Evolutionary conservation across 2,888 invertebrate species (phyloP).

Genomic region (Cryptophagus acutangulus): DNA sequence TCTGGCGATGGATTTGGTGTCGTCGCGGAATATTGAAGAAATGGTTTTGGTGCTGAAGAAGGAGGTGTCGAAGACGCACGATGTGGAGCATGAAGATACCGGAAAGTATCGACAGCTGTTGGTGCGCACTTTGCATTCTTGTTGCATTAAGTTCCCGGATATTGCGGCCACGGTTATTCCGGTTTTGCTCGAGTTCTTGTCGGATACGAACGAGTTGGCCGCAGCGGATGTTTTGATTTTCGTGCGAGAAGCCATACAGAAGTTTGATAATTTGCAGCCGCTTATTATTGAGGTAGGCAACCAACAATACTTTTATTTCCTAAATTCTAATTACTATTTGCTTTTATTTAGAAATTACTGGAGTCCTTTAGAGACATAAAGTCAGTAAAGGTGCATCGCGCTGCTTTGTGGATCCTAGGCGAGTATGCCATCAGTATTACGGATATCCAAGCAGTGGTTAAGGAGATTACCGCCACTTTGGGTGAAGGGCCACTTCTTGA

Average conservation of each 20-base stretch:
- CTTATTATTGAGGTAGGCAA: conserved; percentile 78
- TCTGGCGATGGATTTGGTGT: conserved; percentile 81
- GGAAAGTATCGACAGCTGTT: conserved; percentile 93
- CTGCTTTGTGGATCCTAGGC: conserved; percentile 95
- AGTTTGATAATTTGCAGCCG: conserved; percentile 75
- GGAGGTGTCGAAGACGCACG: conserved; percentile 85
- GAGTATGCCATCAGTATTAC: conserved; percentile 82
- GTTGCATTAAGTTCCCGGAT: conserved; percentile 93
- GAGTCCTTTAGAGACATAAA: conserved; percentile 84
- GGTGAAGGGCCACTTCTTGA: conserved; percentile 66
- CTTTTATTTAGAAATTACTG: conserved; percentile 55
- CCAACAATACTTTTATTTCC: conserved; percentile 5
- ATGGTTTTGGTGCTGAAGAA: conserved; percentile 90
- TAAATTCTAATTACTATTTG: neutral
- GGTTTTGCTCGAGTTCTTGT: conserved; percentile 87
- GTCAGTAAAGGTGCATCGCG: conserved; percentile 86
- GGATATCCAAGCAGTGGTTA: conserved; percentile 77
- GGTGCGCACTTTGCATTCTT: conserved; percentile 89
- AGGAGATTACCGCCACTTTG: conserved; percentile 66
- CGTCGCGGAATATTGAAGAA: conserved; percentile 90
- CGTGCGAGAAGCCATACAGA: conserved; percentile 92
- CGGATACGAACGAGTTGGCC: conserved; percentile 82
- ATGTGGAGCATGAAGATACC: conserved; percentile 85
- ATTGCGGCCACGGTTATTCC: conserved; percentile 92
- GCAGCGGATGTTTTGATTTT: conserved; percentile 93